Percentiles rank a stretch among this genome's conserved stretches.
Evolutionary conservation across 1,140 invertebrate genomes (phyloP).

Genomic region (Homarus americanus): DNA sequence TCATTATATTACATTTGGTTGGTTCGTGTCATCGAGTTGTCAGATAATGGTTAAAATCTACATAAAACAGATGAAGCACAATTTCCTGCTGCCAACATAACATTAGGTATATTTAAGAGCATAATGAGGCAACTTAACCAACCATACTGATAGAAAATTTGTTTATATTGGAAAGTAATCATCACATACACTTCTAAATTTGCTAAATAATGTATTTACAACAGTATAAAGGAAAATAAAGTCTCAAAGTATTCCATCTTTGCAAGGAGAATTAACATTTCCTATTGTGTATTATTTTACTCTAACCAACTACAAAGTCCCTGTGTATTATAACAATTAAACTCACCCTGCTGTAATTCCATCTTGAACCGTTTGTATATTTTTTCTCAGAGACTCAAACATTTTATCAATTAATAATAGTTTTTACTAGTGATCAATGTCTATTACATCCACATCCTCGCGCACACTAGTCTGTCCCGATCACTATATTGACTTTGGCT

Average conservation of each 20-base stretch:
- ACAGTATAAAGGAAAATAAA: background rate
- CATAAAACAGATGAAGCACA: too few species aligned
- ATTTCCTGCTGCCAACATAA: too few species aligned
- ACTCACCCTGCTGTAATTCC: constrained; percentile 72
- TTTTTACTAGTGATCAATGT: background rate
- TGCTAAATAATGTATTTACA: background rate
- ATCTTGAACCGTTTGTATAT: constrained; percentile 73
- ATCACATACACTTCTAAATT: too few species aligned
- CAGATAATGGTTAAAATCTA: too few species aligned
- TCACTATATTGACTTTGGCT: background rate
- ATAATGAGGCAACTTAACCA: too few species aligned
- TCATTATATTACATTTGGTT: too few species aligned
- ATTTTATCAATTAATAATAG: constrained; percentile 5
- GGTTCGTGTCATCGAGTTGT: too few species aligned
- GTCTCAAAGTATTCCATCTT: background rate
- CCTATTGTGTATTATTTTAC: too few species aligned
- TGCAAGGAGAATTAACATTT: background rate
- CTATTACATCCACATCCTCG: background rate
- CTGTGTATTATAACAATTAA: background rate
- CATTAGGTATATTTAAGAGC: too few species aligned
- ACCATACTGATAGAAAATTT: too few species aligned
- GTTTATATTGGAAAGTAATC: too few species aligned
- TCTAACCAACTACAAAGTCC: background rate
- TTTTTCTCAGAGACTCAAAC: constrained; percentile 73
- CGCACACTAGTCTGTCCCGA: background rate